Evolutionary conservation across 1,140 invertebrate genomes (phyloP).

Genomic region (Drosophila ironensis): DNA sequence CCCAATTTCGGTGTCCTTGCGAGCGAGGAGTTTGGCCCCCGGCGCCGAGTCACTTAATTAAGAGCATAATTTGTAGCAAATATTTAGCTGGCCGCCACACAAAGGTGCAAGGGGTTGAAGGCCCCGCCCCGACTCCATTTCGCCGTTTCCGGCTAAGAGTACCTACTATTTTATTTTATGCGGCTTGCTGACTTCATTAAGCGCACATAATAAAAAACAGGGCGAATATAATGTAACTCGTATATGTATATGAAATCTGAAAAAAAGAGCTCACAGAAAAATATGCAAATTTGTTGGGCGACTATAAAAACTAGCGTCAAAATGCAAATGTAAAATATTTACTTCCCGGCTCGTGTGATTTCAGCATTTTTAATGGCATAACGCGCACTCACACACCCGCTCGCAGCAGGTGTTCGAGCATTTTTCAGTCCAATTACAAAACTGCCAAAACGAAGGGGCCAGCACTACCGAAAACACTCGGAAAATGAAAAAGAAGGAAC

Average conservation of each 20-base stretch:
- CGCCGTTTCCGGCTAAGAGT: constrained; percentile 15
- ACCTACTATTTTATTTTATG: constrained; percentile 27
- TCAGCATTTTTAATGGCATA: constrained; percentile 73
- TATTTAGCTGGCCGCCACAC: constrained; percentile 68
- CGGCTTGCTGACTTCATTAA: constrained; percentile 67
- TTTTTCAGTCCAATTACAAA: constrained; percentile 71
- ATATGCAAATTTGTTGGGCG: constrained; percentile 65
- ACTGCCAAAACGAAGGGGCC: constrained; percentile 53
- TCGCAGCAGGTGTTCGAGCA: constrained; percentile 62
- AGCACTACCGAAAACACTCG: constrained; percentile 1
- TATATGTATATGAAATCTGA: no score
- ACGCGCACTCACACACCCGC: constrained; percentile 22
- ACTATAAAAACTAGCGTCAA: constrained; percentile 73
- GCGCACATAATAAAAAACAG: constrained; percentile 48
- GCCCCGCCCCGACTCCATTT: constrained; percentile 25
- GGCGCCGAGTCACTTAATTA: constrained; percentile 69
- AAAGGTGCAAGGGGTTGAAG: constrained; percentile 25
- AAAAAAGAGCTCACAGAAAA: constrained; percentile 41
- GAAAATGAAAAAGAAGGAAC: not conserved
- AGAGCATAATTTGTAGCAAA: constrained; percentile 76
- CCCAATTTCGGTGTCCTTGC: constrained; percentile 19
- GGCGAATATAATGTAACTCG: constrained; percentile 44
- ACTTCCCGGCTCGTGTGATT: constrained; percentile 71
- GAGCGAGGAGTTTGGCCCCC: constrained; percentile 15
- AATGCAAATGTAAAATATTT: constrained; percentile 79